Base-by-base conservation (phyloP, 2,113 vertebrate genomes). In the Mobula hypostoma region DNA sequence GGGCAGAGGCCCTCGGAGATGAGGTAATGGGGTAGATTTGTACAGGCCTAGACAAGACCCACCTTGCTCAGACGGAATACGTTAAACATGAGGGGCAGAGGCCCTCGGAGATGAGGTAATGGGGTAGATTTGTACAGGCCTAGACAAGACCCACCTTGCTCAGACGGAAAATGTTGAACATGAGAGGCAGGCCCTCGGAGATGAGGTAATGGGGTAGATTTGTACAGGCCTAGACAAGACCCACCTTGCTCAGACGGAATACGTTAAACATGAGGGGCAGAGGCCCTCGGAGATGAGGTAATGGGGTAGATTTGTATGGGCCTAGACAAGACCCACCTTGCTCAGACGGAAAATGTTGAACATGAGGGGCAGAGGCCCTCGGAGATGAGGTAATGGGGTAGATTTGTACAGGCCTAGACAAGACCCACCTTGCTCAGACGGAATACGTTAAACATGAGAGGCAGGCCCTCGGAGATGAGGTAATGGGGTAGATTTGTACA, bases 391-490 rank as follows among this genome's bases (percentile, higher is more conserved):
- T 48, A 48, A 48, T 2, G 48, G 48, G 48, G 48, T 29, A 85
- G 24, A 83, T 7, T 58, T 56, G 7, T 68, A 12, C 61, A 17
- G 85, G 12, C 5, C 17, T 2, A 90, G 5, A 66, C 29, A 15
- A 88, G 61, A 66, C 66, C 14, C 68, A 96, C 97, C 97, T 97
- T 97, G 97, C 97, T 97, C 95, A 96, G 79, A 29, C 96, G 95
- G 14, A 97, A 96, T 95, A 97, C 97, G 96, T 97, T 96, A 95
- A 97, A 97, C 96, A 97, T 97, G 94, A 97, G 97, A 4, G 97
- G 96, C 95, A 97, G 96, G 94, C 97, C 97, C 79, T 97, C 96
- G 0, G 96, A 97, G 96, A 97, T 96, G 36, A 36, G 36, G 36
- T 36, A 36, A 36, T 36, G 36, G 36, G 36, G 48, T 48, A 48